Base-by-base conservation (phyloP, 2,888 invertebrate genomes). In the Cremastinae sp. region DNA sequence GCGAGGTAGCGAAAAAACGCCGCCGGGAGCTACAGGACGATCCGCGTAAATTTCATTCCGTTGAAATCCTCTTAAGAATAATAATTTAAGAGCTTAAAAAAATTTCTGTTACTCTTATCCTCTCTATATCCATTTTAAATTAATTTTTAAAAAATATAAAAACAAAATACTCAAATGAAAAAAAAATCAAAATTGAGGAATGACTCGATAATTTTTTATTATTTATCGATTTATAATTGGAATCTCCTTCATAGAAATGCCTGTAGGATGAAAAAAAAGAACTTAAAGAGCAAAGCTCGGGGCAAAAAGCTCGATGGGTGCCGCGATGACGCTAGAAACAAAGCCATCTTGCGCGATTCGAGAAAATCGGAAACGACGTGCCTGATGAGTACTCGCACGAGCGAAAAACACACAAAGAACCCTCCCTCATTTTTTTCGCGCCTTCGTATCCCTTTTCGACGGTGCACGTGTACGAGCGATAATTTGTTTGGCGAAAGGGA, bases 281-380 rank as follows among this genome's bases (percentile, higher is more conserved):
- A 28, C 5, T 28, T 28, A 28, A 28, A 43, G 56, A 18, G 51
- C 5, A 39, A 47, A 20, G 20, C 68, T 64, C 22, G 62, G 49
- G 68, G 56, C 41, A 56, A 58, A 49, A 59, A 47, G 56, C 16
- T 28, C 56, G 5, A 12, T 56, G 47, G n/a, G 43, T 20, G 64
- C 12, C 1, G 28, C 41, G 68, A 41, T 68, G 79, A 73, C 80
- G 47, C 10, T 45, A 39, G 73, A 79, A 79, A 80, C 80, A 79
- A 80, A 78, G 75, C 61, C 28, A 45, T 53, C 65, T 43, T 45
- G 68, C 55, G 72, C 20, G 65, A 77, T 73, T 75, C 71, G 62
- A 14, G 58, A 71, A 74, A 69, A 70, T 71, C 65, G 53, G 45
- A 20, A 66, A 53, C 70, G 75, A 78, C 75, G 78, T 14, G 74